Percentiles rank a stretch among this genome's conserved stretches.
These are phyloP conservation scores for Serilophus lunatus DNA, from an alignment of 2,113 vertebrate genomes.

Conservation along the genomic window DNA sequence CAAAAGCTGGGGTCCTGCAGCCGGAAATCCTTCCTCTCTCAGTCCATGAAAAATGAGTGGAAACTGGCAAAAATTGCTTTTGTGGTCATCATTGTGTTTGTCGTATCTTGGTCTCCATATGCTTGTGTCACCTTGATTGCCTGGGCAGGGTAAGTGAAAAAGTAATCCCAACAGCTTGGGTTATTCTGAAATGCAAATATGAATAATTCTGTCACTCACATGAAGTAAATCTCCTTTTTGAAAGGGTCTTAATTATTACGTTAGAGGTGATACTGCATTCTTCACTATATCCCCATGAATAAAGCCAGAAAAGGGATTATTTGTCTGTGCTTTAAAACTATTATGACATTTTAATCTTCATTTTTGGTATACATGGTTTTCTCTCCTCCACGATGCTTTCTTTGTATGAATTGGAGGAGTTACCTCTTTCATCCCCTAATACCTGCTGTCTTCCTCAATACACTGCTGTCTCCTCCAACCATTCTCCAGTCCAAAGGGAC, in stretches of 20 bases:
- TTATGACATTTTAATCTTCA: neutral
- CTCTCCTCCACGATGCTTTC: neutral
- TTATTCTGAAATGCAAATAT: neutral
- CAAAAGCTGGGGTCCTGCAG: constrained; percentile 67
- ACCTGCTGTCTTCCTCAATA: neutral
- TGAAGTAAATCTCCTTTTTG: neutral
- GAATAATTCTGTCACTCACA: neutral
- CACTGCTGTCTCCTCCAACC: neutral
- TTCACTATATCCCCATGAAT: neutral
- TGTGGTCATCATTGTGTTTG: constrained; percentile 69
- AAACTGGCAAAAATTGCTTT: constrained; percentile 76
- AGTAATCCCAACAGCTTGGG: neutral
- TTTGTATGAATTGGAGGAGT: neutral
- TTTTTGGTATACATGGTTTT: neutral
- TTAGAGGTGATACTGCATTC: neutral
- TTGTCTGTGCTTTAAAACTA: neutral
- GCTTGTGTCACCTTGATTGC: constrained; percentile 74
- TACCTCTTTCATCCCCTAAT: neutral
- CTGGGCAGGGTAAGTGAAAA: constrained; percentile 69
- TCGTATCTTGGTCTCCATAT: constrained; percentile 74
- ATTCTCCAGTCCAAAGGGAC: fast-evolving
- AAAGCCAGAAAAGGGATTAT: neutral
- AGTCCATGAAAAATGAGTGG: constrained; percentile 69
- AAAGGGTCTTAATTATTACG: neutral
- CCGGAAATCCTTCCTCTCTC: constrained; percentile 54